Evolutionary conservation across 1,140 invertebrate genomes (phyloP), one percentile per base, ranked within the genome.

Genomic region (Drosophila takahashii): DNA sequence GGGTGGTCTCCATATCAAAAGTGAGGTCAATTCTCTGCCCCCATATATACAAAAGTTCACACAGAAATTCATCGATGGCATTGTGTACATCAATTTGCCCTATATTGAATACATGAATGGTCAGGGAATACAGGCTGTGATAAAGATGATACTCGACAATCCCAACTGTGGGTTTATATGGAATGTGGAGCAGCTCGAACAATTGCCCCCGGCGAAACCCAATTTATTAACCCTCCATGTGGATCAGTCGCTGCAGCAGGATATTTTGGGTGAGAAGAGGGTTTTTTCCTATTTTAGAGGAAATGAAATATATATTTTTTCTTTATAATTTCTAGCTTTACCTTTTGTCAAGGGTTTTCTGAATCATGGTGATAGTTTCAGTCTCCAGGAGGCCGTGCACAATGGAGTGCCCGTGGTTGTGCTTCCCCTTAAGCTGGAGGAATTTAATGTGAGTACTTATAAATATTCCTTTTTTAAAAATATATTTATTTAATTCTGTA

Each of bases 361-460:
- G n/a, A 94, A 93, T 0, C 94, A 95, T 73, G 94, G 93, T 15
- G 95, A 95, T 29, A 84, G 94, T 45, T 92, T 94, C 56, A 93
- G 94, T 37, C 78, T 93, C 0, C 92, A 93, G 57, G 95, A 95
- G 79, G 93, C 94, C 1, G 80, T 95, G 8, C 92, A 93, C 72
- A 90, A 93, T 81, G 94, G 92, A 0, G 92, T 96, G 8, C 95
- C 95, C 0, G 75, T 96, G 27, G 94, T 95, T 65, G 93, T 93
- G 0, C 92, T 95, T 13, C 95, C 95, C 0, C 69, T 96, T 18
- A 94, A 94, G 62, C 93, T 92, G 1, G 96, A 96, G 71, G 95
- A 96, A 78, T 50, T 80, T 3, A 81, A 85, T 57, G 85, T 90
- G 27, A 74, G 81, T 51, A 0, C 1, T 4, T 18, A 4, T 9